Percentiles rank a stretch among this genome's conserved stretches.
Evolutionary conservation across 2,797 vertebrate species (phyloP).

Genomic region (Cyprinodon diabolis): DNA sequence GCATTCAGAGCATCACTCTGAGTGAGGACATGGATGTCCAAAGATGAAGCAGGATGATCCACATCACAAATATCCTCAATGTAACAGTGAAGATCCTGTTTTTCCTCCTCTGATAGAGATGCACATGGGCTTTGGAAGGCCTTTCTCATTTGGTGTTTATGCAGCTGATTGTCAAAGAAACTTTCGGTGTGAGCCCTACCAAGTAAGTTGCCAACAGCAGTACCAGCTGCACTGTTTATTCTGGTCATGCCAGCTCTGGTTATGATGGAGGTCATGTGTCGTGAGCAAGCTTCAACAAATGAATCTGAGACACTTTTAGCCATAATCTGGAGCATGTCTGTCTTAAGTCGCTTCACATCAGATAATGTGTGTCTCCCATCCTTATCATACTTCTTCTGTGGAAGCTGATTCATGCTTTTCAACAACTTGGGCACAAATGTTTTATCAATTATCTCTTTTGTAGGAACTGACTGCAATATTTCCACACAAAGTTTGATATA

Average conservation of each 20-base stretch:
- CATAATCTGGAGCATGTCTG: background rate
- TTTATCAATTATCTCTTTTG: background rate
- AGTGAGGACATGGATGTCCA: conserved; percentile 25
- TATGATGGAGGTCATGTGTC: conserved; percentile 14
- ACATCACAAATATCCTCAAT: background rate
- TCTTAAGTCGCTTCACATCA: conserved; percentile 6
- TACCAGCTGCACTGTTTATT: background rate
- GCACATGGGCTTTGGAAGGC: background rate
- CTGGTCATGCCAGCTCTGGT: rapidly evolving
- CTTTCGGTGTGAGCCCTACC: conserved; percentile 8
- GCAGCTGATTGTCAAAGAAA: conserved; percentile 13
- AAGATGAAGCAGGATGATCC: conserved; percentile 3
- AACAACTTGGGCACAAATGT: conserved; percentile 14
- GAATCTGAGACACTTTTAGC: background rate
- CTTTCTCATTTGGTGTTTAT: conserved; percentile 11
- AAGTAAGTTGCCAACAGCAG: background rate
- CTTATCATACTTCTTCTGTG: background rate
- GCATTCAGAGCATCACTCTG: conserved; percentile 1
- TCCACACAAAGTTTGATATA: background rate
- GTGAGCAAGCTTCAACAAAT: background rate
- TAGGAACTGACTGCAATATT: conserved; percentile 1
- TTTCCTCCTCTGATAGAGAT: background rate
- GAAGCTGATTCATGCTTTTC: background rate
- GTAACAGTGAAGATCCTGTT: background rate
- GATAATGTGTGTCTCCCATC: conserved; percentile 5